Conservation (phyloP, 2,113 vertebrate genomes). For the Cyanoderma ruficeps region DNA sequence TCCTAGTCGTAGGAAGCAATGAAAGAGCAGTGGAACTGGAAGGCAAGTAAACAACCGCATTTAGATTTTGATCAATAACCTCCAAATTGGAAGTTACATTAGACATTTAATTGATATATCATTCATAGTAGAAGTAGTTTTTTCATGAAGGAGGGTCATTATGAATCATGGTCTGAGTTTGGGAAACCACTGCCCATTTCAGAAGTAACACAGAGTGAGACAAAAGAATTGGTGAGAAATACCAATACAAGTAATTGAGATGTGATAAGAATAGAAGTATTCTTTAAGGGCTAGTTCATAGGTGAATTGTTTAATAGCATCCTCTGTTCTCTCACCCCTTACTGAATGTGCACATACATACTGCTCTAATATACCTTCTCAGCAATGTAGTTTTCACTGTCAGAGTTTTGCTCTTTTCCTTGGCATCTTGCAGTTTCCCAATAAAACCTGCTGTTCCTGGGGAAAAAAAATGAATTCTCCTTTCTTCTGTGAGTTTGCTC, state of each 20-base stretch:
- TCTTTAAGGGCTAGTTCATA: not conserved
- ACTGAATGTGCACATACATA: not conserved
- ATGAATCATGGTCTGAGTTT: not conserved
- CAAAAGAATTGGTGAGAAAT: not conserved
- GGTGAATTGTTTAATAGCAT: not conserved
- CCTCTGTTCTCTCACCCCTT: not conserved
- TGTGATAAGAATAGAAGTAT: not conserved
- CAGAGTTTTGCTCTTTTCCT: not conserved
- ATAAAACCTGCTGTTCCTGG: not conserved
- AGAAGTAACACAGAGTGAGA: not conserved
- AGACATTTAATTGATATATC: not conserved
- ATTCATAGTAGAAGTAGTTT: not conserved
- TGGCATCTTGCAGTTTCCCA: not conserved
- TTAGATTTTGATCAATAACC: not conserved
- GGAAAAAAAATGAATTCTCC: not conserved
- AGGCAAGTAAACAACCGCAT: not conserved
- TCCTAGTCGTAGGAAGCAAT: not conserved
- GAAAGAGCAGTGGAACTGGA: not conserved
- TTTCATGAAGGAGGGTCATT: accelerated
- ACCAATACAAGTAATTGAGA: not conserved
- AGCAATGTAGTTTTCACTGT: not conserved
- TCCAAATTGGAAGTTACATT: not conserved
- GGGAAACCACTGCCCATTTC: not conserved
- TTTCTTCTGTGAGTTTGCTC: not conserved
- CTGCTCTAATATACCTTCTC: not conserved